A percentile compares a stretch with the other conserved stretches of the same genome.
These are phyloP conservation scores for Remorina albescens DNA, from an alignment of 2,797 vertebrate species.

Conservation along the genomic window DNA sequence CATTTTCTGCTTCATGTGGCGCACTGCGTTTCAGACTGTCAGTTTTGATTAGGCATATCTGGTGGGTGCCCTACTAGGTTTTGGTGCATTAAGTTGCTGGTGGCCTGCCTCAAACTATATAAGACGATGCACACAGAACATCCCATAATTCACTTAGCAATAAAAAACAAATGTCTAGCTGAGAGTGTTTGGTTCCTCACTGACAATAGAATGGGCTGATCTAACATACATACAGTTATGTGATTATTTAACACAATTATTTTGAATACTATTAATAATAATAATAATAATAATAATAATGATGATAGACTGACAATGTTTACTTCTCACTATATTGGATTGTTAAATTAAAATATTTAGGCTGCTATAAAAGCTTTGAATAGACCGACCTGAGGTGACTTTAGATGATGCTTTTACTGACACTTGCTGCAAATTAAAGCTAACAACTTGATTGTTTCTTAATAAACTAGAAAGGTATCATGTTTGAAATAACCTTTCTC, in stretches of 20 bases:
- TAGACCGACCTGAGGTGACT: neutral
- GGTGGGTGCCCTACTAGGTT: conserved; percentile 25
- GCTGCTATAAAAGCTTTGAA: neutral
- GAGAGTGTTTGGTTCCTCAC: neutral
- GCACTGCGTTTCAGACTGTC: conserved; percentile 53
- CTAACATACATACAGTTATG: neutral
- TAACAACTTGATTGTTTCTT: neutral
- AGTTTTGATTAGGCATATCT: conserved; percentile 52
- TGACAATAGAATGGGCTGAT: neutral
- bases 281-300: neutral
- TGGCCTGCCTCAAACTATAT: neutral
- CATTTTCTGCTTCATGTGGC: conserved; percentile 70
- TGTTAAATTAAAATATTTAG: neutral
- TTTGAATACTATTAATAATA: neutral
- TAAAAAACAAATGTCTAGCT: neutral
- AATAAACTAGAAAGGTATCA: no score
- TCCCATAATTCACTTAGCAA: neutral
- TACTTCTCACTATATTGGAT: neutral
- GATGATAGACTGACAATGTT: no score
- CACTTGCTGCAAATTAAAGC: no score
- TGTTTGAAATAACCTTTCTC: neutral
- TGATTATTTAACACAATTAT: no score
- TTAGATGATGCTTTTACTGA: no score
- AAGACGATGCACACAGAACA: neutral
- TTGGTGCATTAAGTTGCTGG: neutral